Base-by-base conservation (phyloP, 2,888 invertebrate genomes). In the Heteromyza rotundicornis region DNA sequence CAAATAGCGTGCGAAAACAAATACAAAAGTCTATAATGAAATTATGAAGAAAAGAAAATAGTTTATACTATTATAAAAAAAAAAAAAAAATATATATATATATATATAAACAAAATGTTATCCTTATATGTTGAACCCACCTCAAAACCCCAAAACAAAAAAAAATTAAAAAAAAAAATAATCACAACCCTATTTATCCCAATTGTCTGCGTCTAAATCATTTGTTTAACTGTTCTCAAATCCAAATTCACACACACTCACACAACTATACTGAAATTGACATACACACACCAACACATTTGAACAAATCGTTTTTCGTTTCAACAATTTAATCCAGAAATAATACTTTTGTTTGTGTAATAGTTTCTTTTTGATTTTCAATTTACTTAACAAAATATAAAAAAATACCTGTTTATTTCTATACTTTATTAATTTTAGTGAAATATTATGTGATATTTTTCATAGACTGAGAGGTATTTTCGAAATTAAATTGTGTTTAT, bases 141-240 rank as follows among this genome's bases (percentile, higher is more conserved):
- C 16, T 62, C 51, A 57, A n/a, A n/a, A 64, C 66, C 72, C 54
- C 14, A 51, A 54, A 44, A 54, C 60, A 63, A 57, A 62, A 27
- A 24, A 66, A 60, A 57, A 60, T 27, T 58, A 23, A 23, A 51
- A 60, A 66, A 47, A 47, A 65, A 27, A 10, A 56, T 44, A 54
- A 60, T 12, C 12, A 53, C 24, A 66, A 72, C 86, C 74, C 73
- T 64, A 75, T 85, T 85, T 85, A 87, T 89, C 87, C 89, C 88
- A 88, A 74, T 88, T 90, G 90, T 90, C 90, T 90, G 88, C 90
- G 90, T 91, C 90, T 88, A 89, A 76, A 74, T 87, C 90, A 90
- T 89, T 89, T 89, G 89, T 88, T 87, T 80, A 78, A 78, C 78
- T 80, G 81, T 81, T 80, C 77, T 76, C 77, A 72, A 78, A 73